Percentiles rank a stretch among this genome's conserved stretches.
phyloP scores from a whole-genome alignment of 2,888 invertebrate species.

The Hypercompe scribonia region DNA sequence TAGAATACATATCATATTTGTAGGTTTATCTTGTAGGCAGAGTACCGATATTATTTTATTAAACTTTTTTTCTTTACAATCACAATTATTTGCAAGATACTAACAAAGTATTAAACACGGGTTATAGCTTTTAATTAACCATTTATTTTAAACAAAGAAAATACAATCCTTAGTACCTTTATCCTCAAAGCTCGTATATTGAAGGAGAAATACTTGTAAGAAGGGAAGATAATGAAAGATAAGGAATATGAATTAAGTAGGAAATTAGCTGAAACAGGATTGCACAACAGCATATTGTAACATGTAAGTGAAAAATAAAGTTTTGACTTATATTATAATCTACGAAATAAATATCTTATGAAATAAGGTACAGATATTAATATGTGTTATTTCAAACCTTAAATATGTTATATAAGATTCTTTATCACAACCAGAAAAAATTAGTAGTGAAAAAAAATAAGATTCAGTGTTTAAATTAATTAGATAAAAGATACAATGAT shows the following conservation, averaged over 20 bases:
- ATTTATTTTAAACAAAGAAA: neutral
- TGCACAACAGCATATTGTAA: neutral
- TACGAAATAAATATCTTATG: too few species aligned
- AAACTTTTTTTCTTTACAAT: neutral
- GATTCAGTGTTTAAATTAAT: slow-evolving; percentile 25
- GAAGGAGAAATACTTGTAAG: neutral
- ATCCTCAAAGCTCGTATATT: neutral
- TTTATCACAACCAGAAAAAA: neutral
- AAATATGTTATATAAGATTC: too few species aligned
- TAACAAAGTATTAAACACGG: neutral
- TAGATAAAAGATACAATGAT: slow-evolving; percentile 25
- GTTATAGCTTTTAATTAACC: neutral
- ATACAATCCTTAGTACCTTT: neutral
- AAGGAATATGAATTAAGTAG: neutral
- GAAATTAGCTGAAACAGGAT: neutral
- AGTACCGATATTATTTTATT: neutral
- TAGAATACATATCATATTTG: neutral
- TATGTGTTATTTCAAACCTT: too few species aligned
- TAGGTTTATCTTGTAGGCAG: too few species aligned
- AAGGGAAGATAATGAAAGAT: neutral
- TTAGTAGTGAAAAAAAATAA: slow-evolving; percentile 3
- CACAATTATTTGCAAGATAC: neutral
- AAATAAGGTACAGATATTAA: too few species aligned
- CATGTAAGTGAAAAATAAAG: neutral
- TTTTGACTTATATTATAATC: too few species aligned